phyloP scores from a whole-genome alignment of 2,888 invertebrate genomes.

The Drosophila pseudotalamancana region DNA sequence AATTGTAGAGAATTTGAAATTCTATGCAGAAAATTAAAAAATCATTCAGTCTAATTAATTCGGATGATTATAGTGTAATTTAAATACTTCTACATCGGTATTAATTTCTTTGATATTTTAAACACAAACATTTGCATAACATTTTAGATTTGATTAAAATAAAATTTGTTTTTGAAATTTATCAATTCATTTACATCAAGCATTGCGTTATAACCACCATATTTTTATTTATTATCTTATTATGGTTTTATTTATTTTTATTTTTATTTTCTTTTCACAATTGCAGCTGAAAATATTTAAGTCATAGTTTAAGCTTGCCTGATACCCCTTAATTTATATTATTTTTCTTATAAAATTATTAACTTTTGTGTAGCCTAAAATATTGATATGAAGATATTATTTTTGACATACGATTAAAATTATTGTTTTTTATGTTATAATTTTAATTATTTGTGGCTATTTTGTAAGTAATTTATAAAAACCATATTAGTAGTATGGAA shows the following conservation, averaged over 20 bases:
- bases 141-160: too few species aligned
- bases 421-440: background rate
- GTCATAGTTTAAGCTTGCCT: constrained; percentile 45
- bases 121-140: background rate
- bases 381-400: background rate
- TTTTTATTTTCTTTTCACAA: constrained; percentile 54
- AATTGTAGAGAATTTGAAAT: background rate
- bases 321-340: constrained; percentile 22
- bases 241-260: constrained; percentile 41
- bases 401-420: background rate
- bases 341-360: constrained; percentile 10
- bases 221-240: constrained; percentile 12
- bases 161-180: background rate
- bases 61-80: background rate
- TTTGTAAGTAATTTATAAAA: constrained; percentile 1
- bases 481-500: background rate
- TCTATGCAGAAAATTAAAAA: background rate
- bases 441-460: background rate
- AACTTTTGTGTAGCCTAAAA: constrained; percentile 4
- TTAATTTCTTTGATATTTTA: too few species aligned
- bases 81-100: too few species aligned
- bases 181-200: background rate
- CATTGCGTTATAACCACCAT: background rate
- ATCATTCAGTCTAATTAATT: too few species aligned
- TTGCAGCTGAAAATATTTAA: constrained; percentile 63